Base-by-base conservation (phyloP, 2,888 invertebrate species). In the Apamea anceps region DNA sequence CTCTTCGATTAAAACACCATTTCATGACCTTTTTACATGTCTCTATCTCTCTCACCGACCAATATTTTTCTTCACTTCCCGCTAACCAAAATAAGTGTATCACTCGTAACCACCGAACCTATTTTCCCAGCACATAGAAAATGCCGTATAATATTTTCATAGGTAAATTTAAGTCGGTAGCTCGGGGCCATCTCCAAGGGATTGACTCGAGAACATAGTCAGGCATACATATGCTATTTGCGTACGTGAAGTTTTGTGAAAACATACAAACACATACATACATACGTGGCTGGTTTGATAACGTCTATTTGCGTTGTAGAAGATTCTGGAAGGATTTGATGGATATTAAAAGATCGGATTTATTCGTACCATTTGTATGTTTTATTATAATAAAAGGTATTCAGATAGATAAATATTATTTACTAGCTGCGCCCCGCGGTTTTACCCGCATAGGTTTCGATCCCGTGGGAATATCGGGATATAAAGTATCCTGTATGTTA, bases 91-190 rank as follows among this genome's bases (percentile, higher is more conserved):
- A 76, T 63, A 10, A 6, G 48, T 42, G 28, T 65, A 67, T 70
- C 62, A 48, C n/a, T 67, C 13, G n/a, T 2, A 65, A 68, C 76
- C 81, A 57, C 79, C 82, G 79, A 84, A 75, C 75, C 67, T 77
- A 81, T 82, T 77, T 74, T 73, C 48, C 54, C 32, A 67, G 73
- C 63, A 66, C 72, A 84, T 67, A 71, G 75, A 75, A 86, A 84
- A 80, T 75, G 57, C 67, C 45, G 82, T 86, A 92, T 92, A 92
- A 93, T 93, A 93, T 93, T 94, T 94, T 93, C 92, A 92, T 93
- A 94, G 91, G 93, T 90, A 94, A 93, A 94, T 94, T 93, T 90
- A 89, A 90, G 89, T 90, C 86, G 85, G 85, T 87, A 90, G 90
- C 90, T 87, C 86, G 87, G 88, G 86, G 87, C 88, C 80, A 89